Evolutionary conservation across 2,888 invertebrate species (phyloP).

Genomic region (Ophion slaviceki): DNA sequence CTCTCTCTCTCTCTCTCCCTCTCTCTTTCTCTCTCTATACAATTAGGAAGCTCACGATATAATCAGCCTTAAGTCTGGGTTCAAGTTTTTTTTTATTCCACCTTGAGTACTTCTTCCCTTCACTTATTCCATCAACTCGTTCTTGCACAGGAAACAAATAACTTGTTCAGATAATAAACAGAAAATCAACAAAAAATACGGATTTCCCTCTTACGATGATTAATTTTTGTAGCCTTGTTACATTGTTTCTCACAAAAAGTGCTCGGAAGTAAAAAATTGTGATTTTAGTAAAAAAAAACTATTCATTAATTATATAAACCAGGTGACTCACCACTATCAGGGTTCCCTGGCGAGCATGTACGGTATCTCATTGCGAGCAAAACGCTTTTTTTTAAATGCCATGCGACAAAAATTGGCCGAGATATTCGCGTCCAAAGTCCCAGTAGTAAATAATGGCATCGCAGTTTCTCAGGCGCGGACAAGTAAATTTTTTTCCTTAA

Average conservation of each 20-base stretch:
- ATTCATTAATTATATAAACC: background rate
- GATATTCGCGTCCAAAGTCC: too few relatives aligned
- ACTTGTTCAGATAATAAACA: background rate
- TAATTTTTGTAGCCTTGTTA: background rate
- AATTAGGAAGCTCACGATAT: background rate
- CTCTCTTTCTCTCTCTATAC: background rate
- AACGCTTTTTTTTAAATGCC: background rate
- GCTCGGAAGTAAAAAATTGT: too few relatives aligned
- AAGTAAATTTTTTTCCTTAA: too few relatives aligned
- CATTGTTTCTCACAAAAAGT: background rate
- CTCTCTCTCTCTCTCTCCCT: background rate
- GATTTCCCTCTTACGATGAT: background rate
- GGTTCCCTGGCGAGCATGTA: background rate
- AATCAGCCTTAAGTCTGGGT: background rate
- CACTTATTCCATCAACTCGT: slow-evolving; percentile 26
- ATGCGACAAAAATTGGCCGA: too few relatives aligned
- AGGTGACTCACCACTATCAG: background rate
- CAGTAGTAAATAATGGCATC: too few relatives aligned
- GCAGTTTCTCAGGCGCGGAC: too few relatives aligned
- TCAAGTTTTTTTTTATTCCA: background rate
- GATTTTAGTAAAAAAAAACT: background rate
- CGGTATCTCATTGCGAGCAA: background rate
- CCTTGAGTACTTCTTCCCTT: background rate
- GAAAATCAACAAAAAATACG: background rate
- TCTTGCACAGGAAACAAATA: background rate